A percentile compares a stretch with the other conserved stretches of the same genome.
phyloP scores from a whole-genome alignment of 2,888 invertebrate species.

The Lasioglossum malachurum region DNA sequence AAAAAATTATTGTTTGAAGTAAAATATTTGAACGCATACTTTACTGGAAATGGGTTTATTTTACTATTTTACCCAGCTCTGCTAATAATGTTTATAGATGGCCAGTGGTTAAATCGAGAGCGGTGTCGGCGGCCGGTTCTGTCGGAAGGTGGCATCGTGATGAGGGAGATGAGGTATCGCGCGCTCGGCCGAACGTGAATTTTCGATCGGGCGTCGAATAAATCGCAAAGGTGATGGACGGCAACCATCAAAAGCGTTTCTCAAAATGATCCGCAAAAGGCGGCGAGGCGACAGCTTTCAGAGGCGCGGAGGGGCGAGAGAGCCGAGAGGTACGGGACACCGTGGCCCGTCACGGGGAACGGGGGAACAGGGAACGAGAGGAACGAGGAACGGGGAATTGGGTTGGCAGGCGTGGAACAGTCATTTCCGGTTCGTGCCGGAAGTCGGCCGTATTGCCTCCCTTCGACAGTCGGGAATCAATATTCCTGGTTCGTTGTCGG shows the following conservation, averaged over 20 bases:
- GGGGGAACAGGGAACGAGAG: background rate
- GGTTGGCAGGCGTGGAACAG: slow-evolving; percentile 77
- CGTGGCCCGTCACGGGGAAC: slow-evolving; percentile 16
- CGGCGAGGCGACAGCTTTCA: slow-evolving; percentile 32
- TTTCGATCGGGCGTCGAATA: background rate
- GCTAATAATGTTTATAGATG: background rate
- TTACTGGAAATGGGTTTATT: too few relatives aligned
- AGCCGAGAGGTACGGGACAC: background rate
- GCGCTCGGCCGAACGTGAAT: background rate
- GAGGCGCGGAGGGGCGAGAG: background rate
- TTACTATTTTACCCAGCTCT: background rate
- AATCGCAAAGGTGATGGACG: background rate
- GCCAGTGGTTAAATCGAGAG: background rate
- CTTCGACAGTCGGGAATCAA: slow-evolving; percentile 68
- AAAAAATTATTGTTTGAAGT: too few relatives aligned
- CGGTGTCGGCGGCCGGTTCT: background rate
- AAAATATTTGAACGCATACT: too few relatives aligned
- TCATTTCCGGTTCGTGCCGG: slow-evolving; percentile 79
- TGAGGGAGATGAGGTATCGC: background rate
- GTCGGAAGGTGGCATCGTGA: background rate
- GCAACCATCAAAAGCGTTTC: slow-evolving; percentile 40
- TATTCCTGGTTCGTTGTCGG: slow-evolving; percentile 56
- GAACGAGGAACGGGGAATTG: slow-evolving; percentile 60
- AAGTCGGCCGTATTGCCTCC: slow-evolving; percentile 77
- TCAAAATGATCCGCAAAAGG: slow-evolving; percentile 44